phyloP scores from a whole-genome alignment of 2,797 vertebrate species.

The Amphiprion clarkii region DNA sequence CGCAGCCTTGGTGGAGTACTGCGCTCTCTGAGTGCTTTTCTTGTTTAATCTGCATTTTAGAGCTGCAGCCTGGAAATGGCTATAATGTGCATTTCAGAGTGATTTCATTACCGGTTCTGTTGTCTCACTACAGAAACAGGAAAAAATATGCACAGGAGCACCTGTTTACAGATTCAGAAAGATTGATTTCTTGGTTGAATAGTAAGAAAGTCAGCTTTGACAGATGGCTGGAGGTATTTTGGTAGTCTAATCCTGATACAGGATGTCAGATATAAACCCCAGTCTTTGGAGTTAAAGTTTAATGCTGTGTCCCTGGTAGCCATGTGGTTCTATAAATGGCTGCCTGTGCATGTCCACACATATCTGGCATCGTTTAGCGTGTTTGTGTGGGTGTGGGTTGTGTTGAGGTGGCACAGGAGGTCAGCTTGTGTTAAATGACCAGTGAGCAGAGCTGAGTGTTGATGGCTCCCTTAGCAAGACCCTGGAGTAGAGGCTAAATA shows the following conservation, averaged over 20 bases:
- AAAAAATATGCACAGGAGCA: too few relatives aligned
- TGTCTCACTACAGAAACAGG: too few relatives aligned
- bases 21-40: too few relatives aligned
- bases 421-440: slow-evolving; percentile 65
- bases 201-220: not conserved
- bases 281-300: not conserved
- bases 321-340: slow-evolving; percentile 31
- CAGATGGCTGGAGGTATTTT: not conserved
- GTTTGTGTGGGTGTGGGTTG: slow-evolving; percentile 13
- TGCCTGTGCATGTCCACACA: slow-evolving; percentile 7
- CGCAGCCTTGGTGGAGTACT: too few relatives aligned
- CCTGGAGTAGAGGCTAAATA: slow-evolving; percentile 61
- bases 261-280: not conserved
- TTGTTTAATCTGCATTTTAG: too few relatives aligned
- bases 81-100: too few relatives aligned
- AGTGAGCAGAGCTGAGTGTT: slow-evolving; percentile 29
- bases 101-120: too few relatives aligned
- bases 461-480: slow-evolving; percentile 52
- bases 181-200: not conserved
- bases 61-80: too few relatives aligned
- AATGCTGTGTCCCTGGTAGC: not conserved
- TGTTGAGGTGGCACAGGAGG: slow-evolving; percentile 47
- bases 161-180: not conserved
- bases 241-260: slow-evolving; percentile 1
- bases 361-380: slow-evolving; percentile 17